Evolutionary conservation across 2,113 vertebrate genomes (phyloP).

Genomic region (Sturnira hondurensis): DNA sequence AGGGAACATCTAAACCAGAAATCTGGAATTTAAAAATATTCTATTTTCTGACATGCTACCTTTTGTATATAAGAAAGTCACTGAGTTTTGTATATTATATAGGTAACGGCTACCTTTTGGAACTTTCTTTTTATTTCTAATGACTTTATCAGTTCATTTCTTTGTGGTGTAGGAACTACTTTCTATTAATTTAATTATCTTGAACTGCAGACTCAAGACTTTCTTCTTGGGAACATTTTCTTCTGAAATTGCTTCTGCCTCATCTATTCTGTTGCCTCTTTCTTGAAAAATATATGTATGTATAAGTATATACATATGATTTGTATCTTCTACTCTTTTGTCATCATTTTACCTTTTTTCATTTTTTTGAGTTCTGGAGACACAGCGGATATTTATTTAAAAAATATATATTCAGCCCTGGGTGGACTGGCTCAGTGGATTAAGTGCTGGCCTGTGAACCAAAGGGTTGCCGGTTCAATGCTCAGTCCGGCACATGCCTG

Average conservation of each 20-base stretch:
- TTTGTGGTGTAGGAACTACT: background rate
- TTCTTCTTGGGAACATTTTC: background rate
- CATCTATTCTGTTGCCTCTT: background rate
- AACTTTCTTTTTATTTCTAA: conserved; percentile 1
- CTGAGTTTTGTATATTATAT: background rate
- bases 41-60: background rate
- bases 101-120: background rate
- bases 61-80: background rate
- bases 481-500: no score
- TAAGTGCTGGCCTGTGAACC: no score
- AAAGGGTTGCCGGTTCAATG: no score
- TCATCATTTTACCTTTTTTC: background rate
- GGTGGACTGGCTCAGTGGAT: no score
- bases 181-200: background rate
- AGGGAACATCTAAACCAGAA: background rate
- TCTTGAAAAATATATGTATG: background rate
- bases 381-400: background rate
- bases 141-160: background rate
- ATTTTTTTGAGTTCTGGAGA: background rate
- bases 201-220: background rate
- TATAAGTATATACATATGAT: background rate
- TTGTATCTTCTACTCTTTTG: background rate
- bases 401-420: background rate
- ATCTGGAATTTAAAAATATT: background rate
- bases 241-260: background rate